Evolutionary conservation across 2,888 invertebrate genomes (phyloP).

Genomic region (Pterobdella sp.): DNA sequence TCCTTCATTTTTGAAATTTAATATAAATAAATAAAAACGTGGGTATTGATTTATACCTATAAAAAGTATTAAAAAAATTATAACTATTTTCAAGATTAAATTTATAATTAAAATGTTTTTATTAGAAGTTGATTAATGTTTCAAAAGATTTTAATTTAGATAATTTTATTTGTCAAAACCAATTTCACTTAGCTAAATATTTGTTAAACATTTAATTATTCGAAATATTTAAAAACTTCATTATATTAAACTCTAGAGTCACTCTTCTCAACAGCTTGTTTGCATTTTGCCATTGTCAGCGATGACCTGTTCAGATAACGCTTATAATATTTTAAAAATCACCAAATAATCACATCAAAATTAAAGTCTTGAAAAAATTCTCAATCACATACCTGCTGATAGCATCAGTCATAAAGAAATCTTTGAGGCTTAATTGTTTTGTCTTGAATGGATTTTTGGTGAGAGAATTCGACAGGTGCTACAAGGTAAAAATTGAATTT

Average conservation of each 20-base stretch:
- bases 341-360: not conserved
- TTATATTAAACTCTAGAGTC: not conserved
- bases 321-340: not conserved
- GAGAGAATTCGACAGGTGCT: constrained; percentile 50
- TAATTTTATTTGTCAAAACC: too few species aligned
- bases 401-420: constrained; percentile 81
- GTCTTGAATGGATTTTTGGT: constrained; percentile 53
- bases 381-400: constrained; percentile 63
- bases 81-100: too few species aligned
- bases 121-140: too few species aligned
- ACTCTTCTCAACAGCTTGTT: constrained; percentile 60
- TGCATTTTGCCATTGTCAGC: constrained; percentile 95
- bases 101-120: too few species aligned
- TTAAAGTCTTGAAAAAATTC: not conserved
- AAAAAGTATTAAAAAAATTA: too few species aligned
- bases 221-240: constrained; percentile 17
- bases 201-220: not conserved
- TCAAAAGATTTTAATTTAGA: too few species aligned
- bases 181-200: too few species aligned
- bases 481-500: too few species aligned
- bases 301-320: constrained; percentile 68
- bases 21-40: too few species aligned
- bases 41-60: too few species aligned
- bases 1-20: too few species aligned
- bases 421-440: constrained; percentile 62